A percentile compares a stretch with the other conserved stretches of the same genome.
Conservation (phyloP, 2,113 vertebrate species). For the Ia io region DNA sequence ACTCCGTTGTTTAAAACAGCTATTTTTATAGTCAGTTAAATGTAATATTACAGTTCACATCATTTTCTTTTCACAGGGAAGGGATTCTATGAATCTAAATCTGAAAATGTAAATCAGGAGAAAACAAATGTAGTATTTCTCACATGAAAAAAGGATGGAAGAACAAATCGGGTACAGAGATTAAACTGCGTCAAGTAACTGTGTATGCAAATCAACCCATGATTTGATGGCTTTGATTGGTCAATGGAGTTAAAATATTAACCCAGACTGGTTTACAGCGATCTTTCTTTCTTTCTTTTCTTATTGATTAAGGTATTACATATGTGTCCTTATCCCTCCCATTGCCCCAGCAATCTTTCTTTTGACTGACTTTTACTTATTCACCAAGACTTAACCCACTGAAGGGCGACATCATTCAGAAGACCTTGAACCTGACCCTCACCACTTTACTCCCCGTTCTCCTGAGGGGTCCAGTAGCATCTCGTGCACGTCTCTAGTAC, state of each 20-base stretch:
- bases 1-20: conserved; percentile 68
- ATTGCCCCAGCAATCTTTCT: too few relatives aligned
- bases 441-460: neutral
- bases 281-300: neutral
- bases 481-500: neutral
- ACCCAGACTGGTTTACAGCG: neutral
- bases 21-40: conserved; percentile 69
- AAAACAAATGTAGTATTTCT: conserved; percentile 32
- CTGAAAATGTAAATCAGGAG: conserved; percentile 41
- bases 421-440: neutral
- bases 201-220: neutral
- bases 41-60: conserved; percentile 55
- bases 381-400: neutral
- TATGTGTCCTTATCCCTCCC: too few relatives aligned
- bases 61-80: conserved; percentile 63
- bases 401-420: neutral
- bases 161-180: neutral
- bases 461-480: neutral
- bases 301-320: too few relatives aligned
- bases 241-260: neutral
- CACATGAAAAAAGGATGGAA: neutral
- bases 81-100: conserved; percentile 55
- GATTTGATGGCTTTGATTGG: neutral
- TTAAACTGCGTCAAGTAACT: neutral
- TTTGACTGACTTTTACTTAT: neutral